Base-by-base conservation (phyloP, 2,888 invertebrate species). In the Melikaiella ostensackeni region DNA sequence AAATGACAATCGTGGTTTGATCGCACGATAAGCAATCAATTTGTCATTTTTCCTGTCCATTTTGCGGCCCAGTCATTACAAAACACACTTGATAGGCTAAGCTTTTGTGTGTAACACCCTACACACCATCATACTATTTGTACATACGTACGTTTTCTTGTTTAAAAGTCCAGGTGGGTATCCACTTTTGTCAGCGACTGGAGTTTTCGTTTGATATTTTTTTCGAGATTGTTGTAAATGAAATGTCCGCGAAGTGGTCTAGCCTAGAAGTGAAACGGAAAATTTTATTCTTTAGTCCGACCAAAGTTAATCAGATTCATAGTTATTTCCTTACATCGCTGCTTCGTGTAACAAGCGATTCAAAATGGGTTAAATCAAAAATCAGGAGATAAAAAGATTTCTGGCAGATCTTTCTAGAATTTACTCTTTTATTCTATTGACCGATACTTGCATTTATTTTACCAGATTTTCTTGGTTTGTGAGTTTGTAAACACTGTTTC, bases 21-120 rank as follows among this genome's bases (percentile, higher is more conserved):
- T 85, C 85, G 84, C 86, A 80, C 79, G 84, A 87, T 83, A 86
- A 86, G 85, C 85, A 86, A 88, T 88, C 88, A 86, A 86, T 86
- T 85, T 86, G 84, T 88, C 86, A 87, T 88, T 86, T 87, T 89
- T 88, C 90, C 85, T 88, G 87, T 87, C 87, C 88, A 87, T 89
- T 89, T 89, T 88, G 87, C 88, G 89, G 89, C 89, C 89, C 87
- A 88, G 88, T 87, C 86, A 81, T 80, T 87, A 84, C 84, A 81
- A 85, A 86, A 86, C 85, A 84, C 83, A 87, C 86, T 85, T 83
- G 84, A 30, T 50, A 55, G 33, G 8, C 70, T 50, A 70, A 70
- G 70, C 50, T 50, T 70, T 50, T 30, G 33, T 70, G 70, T 70
- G 50, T 70, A 70, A 70, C 33, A 21, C 70, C n/a, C 46, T 70